Evolutionary conservation across 1,140 invertebrate genomes (phyloP), one percentile per base, ranked within the genome.

Genomic region (Meteorus sp.): DNA sequence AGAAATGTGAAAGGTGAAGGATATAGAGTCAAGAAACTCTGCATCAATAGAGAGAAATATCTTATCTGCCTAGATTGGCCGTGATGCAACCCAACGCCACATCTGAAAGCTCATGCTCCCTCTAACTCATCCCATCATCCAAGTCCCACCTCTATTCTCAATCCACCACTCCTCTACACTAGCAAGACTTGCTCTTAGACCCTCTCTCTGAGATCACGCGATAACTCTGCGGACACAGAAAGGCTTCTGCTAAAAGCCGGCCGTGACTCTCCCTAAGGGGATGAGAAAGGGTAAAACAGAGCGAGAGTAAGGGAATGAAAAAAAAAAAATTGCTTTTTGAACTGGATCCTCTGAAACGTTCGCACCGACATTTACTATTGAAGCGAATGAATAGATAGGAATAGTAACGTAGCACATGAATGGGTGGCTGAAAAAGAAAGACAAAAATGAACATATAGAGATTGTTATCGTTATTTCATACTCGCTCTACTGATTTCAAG

Each of bases 201-300:
- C 43, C 53, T 62, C 59, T 58, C 31, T 63, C 70, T 67, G 60
- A 57, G 71, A 74, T 72, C 71, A 73, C 71, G 72, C 70, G 72
- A 74, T 74, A 73, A 74, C 70, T 69, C 63, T 62, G 62, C 66
- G 70, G 65, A 74, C 72, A 74, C 67, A 71, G 71, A 72, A 74
- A 74, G 64, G 72, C 70, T 74, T 74, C 70, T 70, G 72, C 65
- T 73, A 68, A 72, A 73, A 71, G 68, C 69, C 64, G 56, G 29
- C n/a, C 43, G 55, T 8, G 59, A 62, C 58, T 51, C 52, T 43
- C 45, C 44, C 44, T 20, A 56, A 37, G 63, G 62, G 62, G 29
- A n/a, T 25, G 47, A 60, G 59, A 66, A 59, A 47, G 54, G 56
- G 1, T 33, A 48, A 51, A 60, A 60, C 48, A 8, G 60, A 41